Conservation (phyloP, 2,113 vertebrate genomes). For the Alosa alosa region DNA sequence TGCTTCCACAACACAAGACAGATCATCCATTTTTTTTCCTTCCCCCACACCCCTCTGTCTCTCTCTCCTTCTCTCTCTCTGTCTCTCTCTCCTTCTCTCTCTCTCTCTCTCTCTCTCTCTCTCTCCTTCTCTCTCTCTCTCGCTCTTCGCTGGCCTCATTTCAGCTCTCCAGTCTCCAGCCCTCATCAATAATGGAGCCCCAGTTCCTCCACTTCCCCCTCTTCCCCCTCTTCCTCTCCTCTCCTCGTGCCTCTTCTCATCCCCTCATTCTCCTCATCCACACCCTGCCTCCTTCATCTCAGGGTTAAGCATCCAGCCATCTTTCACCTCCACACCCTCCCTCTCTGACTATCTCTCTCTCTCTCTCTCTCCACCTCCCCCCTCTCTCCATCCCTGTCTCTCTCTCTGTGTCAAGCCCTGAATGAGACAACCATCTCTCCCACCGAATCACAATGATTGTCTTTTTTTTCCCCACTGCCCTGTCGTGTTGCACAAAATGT, state of each 20-base stretch:
- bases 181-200: conserved; percentile 56
- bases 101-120: conserved; percentile 20
- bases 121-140: not conserved
- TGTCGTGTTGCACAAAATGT: conserved; percentile 18
- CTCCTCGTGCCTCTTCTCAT: conserved; percentile 62
- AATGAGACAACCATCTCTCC: not conserved
- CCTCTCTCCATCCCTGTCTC: not conserved
- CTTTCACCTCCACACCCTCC: conserved; percentile 42
- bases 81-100: not conserved
- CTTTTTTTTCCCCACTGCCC: not conserved
- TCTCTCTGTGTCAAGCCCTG: not conserved
- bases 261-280: conserved; percentile 50
- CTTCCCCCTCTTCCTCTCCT: conserved; percentile 45
- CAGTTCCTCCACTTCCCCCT: conserved; percentile 37
- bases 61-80: not conserved
- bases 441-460: not conserved
- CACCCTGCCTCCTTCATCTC: conserved; percentile 57
- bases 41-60: not conserved
- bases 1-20: conserved; percentile 1
- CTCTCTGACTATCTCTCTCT: not conserved
- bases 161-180: conserved; percentile 36
- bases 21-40: not conserved
- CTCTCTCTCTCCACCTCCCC: not conserved
- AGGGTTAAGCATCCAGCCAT: conserved; percentile 51
- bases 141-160: conserved; percentile 36